phyloP scores from a whole-genome alignment of 2,797 vertebrate genomes.

The Chromis chromis region DNA sequence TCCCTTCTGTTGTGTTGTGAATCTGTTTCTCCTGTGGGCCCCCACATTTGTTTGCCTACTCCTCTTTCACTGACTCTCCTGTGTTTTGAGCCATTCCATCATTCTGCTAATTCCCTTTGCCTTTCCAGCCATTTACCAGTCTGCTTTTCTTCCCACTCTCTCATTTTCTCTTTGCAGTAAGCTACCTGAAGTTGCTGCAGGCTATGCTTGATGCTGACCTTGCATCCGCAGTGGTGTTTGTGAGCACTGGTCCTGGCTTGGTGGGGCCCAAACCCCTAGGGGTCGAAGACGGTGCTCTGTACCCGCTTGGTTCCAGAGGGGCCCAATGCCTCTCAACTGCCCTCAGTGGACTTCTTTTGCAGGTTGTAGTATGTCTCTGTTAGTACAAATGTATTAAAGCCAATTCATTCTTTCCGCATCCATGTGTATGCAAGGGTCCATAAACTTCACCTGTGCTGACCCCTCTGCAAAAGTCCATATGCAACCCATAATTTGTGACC shows the following conservation, averaged over 20 bases:
- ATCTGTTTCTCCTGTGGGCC: slow-evolving; percentile 11
- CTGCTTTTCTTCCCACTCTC: background rate
- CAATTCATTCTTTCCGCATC: too few relatives aligned
- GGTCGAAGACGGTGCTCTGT: slow-evolving; percentile 81
- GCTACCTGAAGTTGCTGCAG: slow-evolving; percentile 89
- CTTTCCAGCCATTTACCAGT: slow-evolving; percentile 2
- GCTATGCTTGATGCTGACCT: slow-evolving; percentile 86
- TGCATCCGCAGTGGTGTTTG: slow-evolving; percentile 84
- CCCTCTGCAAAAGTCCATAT: too few relatives aligned
- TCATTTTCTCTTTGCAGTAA: slow-evolving; percentile 77
- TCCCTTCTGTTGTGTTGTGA: slow-evolving; percentile 2
- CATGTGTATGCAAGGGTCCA: too few relatives aligned
- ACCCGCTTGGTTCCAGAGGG: slow-evolving; percentile 85
- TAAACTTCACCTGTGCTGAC: too few relatives aligned
- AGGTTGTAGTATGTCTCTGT: slow-evolving; percentile 65
- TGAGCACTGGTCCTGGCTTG: slow-evolving; percentile 64
- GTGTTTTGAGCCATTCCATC: slow-evolving; percentile 15
- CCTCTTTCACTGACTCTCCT: background rate
- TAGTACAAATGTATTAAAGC: background rate
- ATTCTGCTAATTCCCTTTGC: slow-evolving; percentile 5
- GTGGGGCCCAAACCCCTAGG: slow-evolving; percentile 63
- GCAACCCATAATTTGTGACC: too few relatives aligned
- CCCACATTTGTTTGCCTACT: slow-evolving; percentile 25
- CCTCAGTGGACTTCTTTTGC: slow-evolving; percentile 89
- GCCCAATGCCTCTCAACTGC: slow-evolving; percentile 82